Evolutionary conservation across 2,113 vertebrate genomes (phyloP).

Genomic region (Craseonycteris thonglongyai): DNA sequence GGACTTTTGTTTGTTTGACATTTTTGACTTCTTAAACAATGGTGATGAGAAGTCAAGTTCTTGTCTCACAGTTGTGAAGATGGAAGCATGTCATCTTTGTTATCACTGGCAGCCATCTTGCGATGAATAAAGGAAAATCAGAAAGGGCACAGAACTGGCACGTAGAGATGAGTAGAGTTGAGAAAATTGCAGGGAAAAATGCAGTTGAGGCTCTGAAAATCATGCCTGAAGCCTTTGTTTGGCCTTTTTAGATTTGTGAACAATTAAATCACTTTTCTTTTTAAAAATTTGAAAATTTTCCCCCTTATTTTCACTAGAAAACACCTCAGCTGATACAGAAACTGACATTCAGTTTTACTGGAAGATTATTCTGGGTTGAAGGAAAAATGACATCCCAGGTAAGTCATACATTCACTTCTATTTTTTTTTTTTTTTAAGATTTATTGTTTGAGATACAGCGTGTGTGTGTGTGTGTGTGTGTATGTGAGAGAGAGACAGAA

Average conservation of each 20-base stretch:
- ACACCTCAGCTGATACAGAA: not conserved
- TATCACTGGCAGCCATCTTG: not conserved
- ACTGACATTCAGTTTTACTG: not conserved
- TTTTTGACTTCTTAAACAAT: not conserved
- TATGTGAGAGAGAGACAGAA: too few species aligned
- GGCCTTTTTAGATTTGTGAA: not conserved
- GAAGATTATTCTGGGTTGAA: not conserved
- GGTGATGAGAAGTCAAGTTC: not conserved
- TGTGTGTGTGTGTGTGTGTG: too few species aligned
- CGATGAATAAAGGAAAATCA: not conserved
- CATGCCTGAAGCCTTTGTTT: not conserved
- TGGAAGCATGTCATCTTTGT: not conserved
- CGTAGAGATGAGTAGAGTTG: not conserved
- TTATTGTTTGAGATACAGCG: too few species aligned
- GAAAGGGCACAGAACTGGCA: not conserved
- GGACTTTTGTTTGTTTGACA: not conserved
- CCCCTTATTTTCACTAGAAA: not conserved
- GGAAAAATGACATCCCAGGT: not conserved
- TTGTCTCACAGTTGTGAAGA: not conserved
- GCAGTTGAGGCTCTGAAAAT: not conserved
- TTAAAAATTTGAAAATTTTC: not conserved
- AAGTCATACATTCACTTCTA: not conserved
- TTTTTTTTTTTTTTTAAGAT: too few species aligned
- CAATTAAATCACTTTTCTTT: not conserved
- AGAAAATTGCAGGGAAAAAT: not conserved